phyloP scores from a whole-genome alignment of 2,797 vertebrate species.

The Crocidura indochinensis region DNA sequence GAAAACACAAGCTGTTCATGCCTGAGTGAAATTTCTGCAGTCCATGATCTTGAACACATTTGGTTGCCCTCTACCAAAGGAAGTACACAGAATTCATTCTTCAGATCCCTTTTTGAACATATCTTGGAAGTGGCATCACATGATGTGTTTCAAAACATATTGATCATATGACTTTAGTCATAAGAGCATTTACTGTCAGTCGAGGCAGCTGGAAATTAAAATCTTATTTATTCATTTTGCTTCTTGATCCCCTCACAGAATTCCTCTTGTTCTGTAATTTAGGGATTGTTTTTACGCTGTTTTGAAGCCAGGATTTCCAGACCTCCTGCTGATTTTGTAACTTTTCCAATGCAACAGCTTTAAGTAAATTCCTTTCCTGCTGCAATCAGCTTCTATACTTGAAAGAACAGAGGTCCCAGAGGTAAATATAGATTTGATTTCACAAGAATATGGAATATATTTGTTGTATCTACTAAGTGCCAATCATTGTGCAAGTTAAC shows the following conservation, averaged over 20 bases:
- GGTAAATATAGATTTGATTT: not conserved
- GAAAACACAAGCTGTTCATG: not conserved
- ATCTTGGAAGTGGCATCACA: not conserved
- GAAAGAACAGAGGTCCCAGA: not conserved
- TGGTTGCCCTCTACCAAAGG: not conserved
- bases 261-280: not conserved
- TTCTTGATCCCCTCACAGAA: not conserved
- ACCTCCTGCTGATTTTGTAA: not conserved
- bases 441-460: constrained; percentile 41
- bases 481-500: constrained; percentile 6
- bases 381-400: constrained; percentile 47
- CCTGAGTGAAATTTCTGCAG: not conserved
- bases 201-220: not conserved
- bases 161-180: not conserved
- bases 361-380: constrained; percentile 28
- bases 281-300: no score
- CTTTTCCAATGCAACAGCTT: not conserved
- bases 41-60: not conserved
- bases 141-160: not conserved
- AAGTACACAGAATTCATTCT: not conserved
- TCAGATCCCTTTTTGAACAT: not conserved
- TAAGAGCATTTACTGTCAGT: not conserved
- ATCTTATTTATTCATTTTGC: not conserved
- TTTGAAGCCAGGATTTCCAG: not conserved
- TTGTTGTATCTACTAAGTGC: not conserved